A percentile compares a stretch with the other conserved stretches of the same genome.
Evolutionary conservation across 2,888 invertebrate genomes (phyloP).

Genomic region (Tenthredo scrophulariae): DNA sequence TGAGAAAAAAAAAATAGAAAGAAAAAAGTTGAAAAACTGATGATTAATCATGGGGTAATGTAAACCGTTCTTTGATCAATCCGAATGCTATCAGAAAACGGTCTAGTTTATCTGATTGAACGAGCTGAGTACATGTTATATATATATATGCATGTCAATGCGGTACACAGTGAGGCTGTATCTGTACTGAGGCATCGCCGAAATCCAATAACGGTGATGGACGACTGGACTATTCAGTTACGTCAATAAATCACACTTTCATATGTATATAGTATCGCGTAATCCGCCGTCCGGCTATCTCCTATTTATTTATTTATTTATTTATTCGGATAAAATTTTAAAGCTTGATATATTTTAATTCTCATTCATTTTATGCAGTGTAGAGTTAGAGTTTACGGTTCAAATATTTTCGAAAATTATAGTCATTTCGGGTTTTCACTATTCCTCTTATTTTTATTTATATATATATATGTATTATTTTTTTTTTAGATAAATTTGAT

Average conservation of each 20-base stretch:
- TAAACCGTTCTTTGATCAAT: neutral
- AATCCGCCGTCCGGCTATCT: neutral
- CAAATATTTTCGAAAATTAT: neutral
- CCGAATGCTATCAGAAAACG: neutral
- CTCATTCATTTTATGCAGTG: neutral
- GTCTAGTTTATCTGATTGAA: constrained; percentile 14
- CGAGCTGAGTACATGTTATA: neutral
- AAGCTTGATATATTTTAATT: neutral
- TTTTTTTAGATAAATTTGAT: neutral
- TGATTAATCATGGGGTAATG: neutral
- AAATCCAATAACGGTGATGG: constrained; percentile 54
- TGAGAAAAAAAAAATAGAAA: no score
- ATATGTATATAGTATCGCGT: constrained; percentile 3
- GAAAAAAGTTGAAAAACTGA: neutral
- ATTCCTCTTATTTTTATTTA: neutral
- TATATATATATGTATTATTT: no score
- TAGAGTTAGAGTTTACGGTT: neutral
- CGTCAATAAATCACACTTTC: constrained; percentile 53
- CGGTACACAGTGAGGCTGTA: constrained; percentile 34
- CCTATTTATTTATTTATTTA: constrained; percentile 3
- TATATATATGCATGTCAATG: neutral
- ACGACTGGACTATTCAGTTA: constrained; percentile 46
- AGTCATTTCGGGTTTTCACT: neutral
- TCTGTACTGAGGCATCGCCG: constrained; percentile 29
- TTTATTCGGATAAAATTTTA: no score